A percentile compares a stretch with the other conserved stretches of the same genome.
phyloP scores from a whole-genome alignment of 2,888 invertebrate species.

The Apotomis betuletana region DNA sequence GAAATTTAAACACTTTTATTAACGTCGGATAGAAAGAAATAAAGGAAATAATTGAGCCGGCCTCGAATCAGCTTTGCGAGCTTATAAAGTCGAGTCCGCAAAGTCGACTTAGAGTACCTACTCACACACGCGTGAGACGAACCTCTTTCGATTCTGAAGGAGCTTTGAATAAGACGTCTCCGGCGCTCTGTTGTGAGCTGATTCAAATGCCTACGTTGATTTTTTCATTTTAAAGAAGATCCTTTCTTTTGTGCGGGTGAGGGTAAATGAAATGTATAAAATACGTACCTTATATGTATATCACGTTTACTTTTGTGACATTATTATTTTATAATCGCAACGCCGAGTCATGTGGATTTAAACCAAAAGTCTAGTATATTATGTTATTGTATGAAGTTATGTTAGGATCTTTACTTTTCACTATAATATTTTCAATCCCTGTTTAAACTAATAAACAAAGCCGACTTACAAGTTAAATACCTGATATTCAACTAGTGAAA shows the following conservation, averaged over 20 bases:
- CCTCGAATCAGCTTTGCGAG: constrained; percentile 59
- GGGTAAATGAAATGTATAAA: constrained; percentile 43
- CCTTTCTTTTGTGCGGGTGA: constrained; percentile 47
- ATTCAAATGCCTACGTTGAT: constrained; percentile 60
- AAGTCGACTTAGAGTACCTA: constrained; percentile 52
- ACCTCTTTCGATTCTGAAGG: constrained; percentile 58
- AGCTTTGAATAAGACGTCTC: constrained; percentile 58
- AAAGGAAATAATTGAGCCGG: constrained; percentile 57
- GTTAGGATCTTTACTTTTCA: no score
- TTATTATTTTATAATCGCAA: constrained; percentile 11
- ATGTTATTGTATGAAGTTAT: no score
- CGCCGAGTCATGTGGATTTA: background rate
- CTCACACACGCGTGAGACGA: constrained; percentile 64
- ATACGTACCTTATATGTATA: background rate
- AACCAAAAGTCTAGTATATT: no score
- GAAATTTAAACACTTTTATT: constrained; percentile 71
- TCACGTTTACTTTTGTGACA: background rate
- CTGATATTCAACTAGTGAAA: background rate
- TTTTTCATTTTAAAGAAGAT: constrained; percentile 58
- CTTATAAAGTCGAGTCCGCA: constrained; percentile 56
- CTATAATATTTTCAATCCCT: no score
- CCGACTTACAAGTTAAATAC: no score
- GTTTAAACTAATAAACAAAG: no score
- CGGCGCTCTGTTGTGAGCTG: constrained; percentile 56
- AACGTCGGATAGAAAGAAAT: constrained; percentile 60